phyloP scores from a whole-genome alignment of 2,888 invertebrate genomes.

The Apodemia mormo region DNA sequence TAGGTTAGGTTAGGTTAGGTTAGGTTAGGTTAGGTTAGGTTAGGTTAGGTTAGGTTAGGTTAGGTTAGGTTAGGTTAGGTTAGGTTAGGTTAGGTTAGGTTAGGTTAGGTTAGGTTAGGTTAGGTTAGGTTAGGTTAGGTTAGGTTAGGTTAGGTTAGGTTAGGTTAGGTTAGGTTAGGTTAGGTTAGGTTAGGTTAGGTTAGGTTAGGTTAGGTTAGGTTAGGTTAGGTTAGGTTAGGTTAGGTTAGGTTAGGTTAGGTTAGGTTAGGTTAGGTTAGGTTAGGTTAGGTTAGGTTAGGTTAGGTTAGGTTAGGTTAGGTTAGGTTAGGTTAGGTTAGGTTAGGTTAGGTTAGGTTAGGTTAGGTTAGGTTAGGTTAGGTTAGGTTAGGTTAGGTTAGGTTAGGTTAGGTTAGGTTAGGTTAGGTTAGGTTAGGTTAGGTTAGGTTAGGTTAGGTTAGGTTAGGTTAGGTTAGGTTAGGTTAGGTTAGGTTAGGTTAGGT shows the following conservation, averaged over 20 bases:
- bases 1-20: constrained; percentile 30
- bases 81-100: constrained; percentile 32
- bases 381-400: constrained; percentile 42
- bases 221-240: constrained; percentile 38
- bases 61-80: constrained; percentile 32
- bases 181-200: constrained; percentile 39
- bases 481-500: constrained; percentile 31
- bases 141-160: constrained; percentile 36
- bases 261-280: constrained; percentile 40
- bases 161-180: constrained; percentile 39
- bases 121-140: constrained; percentile 32
- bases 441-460: constrained; percentile 38
- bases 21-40: constrained; percentile 29
- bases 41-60: constrained; percentile 32
- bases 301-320: constrained; percentile 36
- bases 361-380: constrained; percentile 35
- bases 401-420: constrained; percentile 42
- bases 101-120: constrained; percentile 32
- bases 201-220: constrained; percentile 38
- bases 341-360: constrained; percentile 33
- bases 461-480: constrained; percentile 34
- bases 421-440: constrained; percentile 41
- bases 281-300: constrained; percentile 30
- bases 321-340: constrained; percentile 38
- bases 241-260: constrained; percentile 37